Evolutionary conservation across 1,140 invertebrate species (phyloP), one percentile per base, ranked within the genome.

Genomic region (Drosophila dunni): DNA sequence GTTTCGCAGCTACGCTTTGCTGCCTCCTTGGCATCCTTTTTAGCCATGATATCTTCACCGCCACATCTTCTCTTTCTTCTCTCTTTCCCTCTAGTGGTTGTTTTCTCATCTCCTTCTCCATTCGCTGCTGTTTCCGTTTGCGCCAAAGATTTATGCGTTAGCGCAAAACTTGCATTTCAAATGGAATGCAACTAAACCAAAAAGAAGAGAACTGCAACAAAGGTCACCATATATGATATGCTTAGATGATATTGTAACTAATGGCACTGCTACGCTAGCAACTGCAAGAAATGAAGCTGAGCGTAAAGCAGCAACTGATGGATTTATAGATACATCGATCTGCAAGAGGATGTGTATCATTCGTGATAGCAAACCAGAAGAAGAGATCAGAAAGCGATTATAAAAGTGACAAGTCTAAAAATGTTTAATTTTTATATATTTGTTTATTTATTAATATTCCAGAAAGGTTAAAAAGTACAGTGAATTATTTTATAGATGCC

Each of bases 101-200:
- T 50, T 17, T 13, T 29, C 50, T 65, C 50, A 42, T 64, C 36
- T 34, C 13, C 29, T 7, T 46, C 10, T 42, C 44, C 58, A 33
- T 61, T 60, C 40, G 15, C 45, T 63, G 75, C 50, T 81, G 62
- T 75, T 86, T 86, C 83, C 81, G 88, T 86, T 86, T 83, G 72
- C 82, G 65, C 54, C 71, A 38, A 71, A 86, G 83, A 86, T 86
- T 86, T 88, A 86, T 86, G 79, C 76, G 76, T 83, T 88, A 57
- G 76, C 83, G 79, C 76, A 88, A 83, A 86, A 86, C 65, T 86
- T 86, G 83, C 83, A 86, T 79, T 88, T 79, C 71, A 86, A 88
- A 86, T 79, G 73, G 79, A 82, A 77, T 79, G 74, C 63, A 57
- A 68, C 56, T 46, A 73, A 61, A 29, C 24, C 64, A 72, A 73